A percentile compares a stretch with the other conserved stretches of the same genome.
These are phyloP conservation scores for Drosophila trapezifrons DNA, from an alignment of 1,140 invertebrate genomes.

Conservation along the genomic window DNA sequence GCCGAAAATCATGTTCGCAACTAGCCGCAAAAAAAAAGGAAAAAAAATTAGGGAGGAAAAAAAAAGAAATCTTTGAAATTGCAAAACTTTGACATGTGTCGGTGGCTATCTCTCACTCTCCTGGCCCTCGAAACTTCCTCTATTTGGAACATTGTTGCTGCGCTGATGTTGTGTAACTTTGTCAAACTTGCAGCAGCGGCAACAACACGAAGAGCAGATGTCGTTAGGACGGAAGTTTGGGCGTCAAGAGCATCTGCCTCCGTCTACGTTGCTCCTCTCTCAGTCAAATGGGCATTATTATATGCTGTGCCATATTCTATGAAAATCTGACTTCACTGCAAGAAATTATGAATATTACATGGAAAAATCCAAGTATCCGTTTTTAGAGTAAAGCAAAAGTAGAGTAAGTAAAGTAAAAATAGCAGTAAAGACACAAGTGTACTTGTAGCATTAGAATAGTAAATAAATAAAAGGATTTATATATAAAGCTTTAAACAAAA, in stretches of 20 bases:
- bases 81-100: conserved; percentile 77
- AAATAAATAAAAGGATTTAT: too few relatives aligned
- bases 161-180: conserved; percentile 61
- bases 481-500: too few relatives aligned
- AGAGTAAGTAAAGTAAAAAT: too few relatives aligned
- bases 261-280: conserved; percentile 20
- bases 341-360: conserved; percentile 1
- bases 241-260: conserved; percentile 10
- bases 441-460: too few relatives aligned
- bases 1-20: conserved; percentile 57
- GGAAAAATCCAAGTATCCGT: not conserved
- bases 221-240: conserved; percentile 58
- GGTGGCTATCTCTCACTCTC: conserved; percentile 28
- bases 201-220: conserved; percentile 15
- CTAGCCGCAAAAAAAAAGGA: conserved; percentile 15
- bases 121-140: conserved; percentile 7
- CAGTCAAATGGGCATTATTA: conserved; percentile 59
- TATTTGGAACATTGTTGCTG: conserved; percentile 6
- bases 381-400: not conserved
- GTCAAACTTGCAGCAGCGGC: conserved; percentile 56
- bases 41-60: not conserved
- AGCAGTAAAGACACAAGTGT: not conserved
- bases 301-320: conserved; percentile 18
- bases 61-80: conserved; percentile 61
- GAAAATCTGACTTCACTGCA: not conserved